Evolutionary conservation across 1,140 invertebrate species (phyloP), one percentile per base, ranked within the genome.

Genomic region (Rhopalosiphum maidis): DNA sequence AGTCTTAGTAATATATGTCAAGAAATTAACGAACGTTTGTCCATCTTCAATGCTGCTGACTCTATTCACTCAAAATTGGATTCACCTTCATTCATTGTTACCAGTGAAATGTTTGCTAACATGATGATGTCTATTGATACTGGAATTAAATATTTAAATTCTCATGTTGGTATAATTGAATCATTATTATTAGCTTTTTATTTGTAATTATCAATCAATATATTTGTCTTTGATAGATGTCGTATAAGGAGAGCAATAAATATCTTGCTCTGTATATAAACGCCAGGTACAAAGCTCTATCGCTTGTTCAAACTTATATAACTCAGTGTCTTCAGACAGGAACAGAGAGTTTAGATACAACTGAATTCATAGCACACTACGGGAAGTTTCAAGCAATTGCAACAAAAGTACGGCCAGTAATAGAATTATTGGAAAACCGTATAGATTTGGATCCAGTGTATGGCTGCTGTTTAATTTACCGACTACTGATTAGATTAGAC

Each of bases 361-460:
- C 48, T 91, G 77, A 91, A 87, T 93, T 94, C 21, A 94, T 93
- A 18, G 93, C 89, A 11, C 88, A 94, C 95, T 99, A 99, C 95
- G 98, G 98, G 0, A 98, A 99, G 95, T 99, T 99, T 95, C 97
- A 98, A 95, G 97, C 98, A 1, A 97, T 97, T 93, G 97, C 98
- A 1, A 97, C 97, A 0, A 97, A 98, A 95, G 96, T 98, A 1
- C 98, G 97, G 94, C 96, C 97, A 85, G 96, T 99, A 9, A 97
- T 98, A 93, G 96, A 97, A 93, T 96, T 98, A 94, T 96, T 99
- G 88, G 98, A 99, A 95, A 95, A 96, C 18, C 96, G 98, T 94
- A 96, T 97, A 1, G 96, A 97, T 82, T 96, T 96, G 94, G 96
- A 96, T 95, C 96, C 95, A 94, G 97, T 97, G 97, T 98, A 95